phyloP scores from a whole-genome alignment of 2,888 invertebrate genomes.

The Mellilla xanthometata region DNA sequence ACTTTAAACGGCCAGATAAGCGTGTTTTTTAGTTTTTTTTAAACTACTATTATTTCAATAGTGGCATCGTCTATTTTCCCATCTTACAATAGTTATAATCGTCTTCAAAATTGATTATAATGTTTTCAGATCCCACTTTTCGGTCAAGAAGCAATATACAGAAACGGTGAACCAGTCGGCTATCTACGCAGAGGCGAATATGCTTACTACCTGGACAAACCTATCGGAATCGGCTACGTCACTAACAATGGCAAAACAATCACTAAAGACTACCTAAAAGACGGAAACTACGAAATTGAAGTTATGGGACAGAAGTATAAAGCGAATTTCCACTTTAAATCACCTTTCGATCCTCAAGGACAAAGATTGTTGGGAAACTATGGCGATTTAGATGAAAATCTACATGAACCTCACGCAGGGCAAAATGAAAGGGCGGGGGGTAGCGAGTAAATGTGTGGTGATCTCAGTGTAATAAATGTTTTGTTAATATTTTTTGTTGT shows the following conservation, averaged over 20 bases:
- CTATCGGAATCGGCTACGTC: slow-evolving; percentile 84
- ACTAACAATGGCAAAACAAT: slow-evolving; percentile 82
- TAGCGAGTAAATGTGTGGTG: slow-evolving; percentile 68
- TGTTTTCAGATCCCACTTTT: slow-evolving; percentile 86
- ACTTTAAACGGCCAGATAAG: no score
- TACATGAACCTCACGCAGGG: slow-evolving; percentile 69
- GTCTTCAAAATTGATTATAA: no score
- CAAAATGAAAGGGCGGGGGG: slow-evolving; percentile 76
- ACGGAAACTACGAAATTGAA: slow-evolving; percentile 91
- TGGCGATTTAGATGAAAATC: slow-evolving; percentile 72
- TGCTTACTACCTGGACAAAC: slow-evolving; percentile 81
- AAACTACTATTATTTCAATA: no score
- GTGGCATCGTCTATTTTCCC: no score
- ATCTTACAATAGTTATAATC: no score
- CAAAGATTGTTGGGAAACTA: slow-evolving; percentile 88
- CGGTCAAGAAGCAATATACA: slow-evolving; percentile 93
- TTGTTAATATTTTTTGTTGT: not conserved
- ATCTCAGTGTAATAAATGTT: slow-evolving; percentile 40
- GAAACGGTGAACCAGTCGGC: slow-evolving; percentile 89
- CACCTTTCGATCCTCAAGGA: slow-evolving; percentile 92
- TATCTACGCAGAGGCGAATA: slow-evolving; percentile 92
- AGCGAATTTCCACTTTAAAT: slow-evolving; percentile 86
- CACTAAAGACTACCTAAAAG: slow-evolving; percentile 85
- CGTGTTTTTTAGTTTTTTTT: no score
- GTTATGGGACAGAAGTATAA: slow-evolving; percentile 88